Conservation (phyloP, 2,888 invertebrate species). For the Tenodera sinensis region DNA sequence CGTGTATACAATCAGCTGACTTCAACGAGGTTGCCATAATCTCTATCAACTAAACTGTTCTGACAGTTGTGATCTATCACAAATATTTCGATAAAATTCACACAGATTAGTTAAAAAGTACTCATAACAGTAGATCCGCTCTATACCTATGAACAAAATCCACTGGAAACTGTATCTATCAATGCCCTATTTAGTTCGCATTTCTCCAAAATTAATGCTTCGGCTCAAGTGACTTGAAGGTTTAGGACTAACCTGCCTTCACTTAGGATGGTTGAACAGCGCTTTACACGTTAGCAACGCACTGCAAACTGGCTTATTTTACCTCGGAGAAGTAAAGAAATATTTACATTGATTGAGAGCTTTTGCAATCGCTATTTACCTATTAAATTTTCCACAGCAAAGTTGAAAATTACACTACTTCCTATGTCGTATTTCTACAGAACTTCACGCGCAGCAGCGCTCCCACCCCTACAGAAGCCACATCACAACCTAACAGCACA, state of each 20-base stretch:
- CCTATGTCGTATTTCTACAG: constrained; percentile 12
- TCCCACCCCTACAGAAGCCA: constrained; percentile 27
- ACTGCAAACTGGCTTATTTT: neutral
- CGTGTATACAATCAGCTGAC: constrained; percentile 20
- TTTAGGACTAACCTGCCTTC: constrained; percentile 44
- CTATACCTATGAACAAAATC: neutral
- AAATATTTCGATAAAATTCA: neutral
- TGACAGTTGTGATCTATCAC: constrained; percentile 20
- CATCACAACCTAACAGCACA: constrained; percentile 22
- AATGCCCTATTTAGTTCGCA: neutral
- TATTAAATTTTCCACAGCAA: constrained; percentile 17
- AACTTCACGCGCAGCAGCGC: constrained; percentile 28
- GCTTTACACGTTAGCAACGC: constrained; percentile 4
- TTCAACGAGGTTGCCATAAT: constrained; percentile 18
- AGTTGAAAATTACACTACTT: constrained; percentile 16
- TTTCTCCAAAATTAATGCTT: neutral
- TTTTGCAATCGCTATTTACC: constrained; percentile 17
- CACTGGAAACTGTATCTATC: neutral
- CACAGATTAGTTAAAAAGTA: neutral
- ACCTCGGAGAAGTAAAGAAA: neutral
- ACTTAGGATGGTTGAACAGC: constrained; percentile 32
- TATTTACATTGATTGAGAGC: neutral
- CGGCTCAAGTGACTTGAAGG: neutral
- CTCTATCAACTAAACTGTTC: constrained; percentile 8
- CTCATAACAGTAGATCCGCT: neutral